Evolutionary conservation across 2,797 vertebrate genomes (phyloP), one percentile per base, ranked within the genome.

Genomic region (Phalanger gymnotis): DNA sequence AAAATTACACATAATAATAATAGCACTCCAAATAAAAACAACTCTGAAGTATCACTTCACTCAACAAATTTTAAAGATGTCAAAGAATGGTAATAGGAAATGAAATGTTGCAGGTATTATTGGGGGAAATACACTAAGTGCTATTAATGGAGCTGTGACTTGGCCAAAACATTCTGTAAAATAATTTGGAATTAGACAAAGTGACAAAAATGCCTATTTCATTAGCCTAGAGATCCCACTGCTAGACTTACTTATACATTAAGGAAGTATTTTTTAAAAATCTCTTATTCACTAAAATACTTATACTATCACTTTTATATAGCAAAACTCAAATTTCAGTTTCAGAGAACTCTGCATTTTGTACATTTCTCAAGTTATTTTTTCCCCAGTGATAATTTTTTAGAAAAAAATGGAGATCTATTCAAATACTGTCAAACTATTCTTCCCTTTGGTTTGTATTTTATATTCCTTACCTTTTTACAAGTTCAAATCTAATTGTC

Each of bases 391-490:
- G 34, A 66, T 66, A 47, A 2, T 94, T 53, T 87, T 92, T 7
- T 19, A 52, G 61, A 52, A 51, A 90, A 53, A 93, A 94, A 31
- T 12, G 30, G 87, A 93, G 52, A 12, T 52, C 13, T 54, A 54
- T 54, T 54, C 14, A 54, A 16, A 54, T 54, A 16, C 56, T 54
- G 53, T 90, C 66, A 92, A 95, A 89, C 25, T 53, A 53, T 4
- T 2, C 0, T 31, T 1, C 94, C 28, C 55, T 92, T 56, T 95
- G 47, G 5, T 27, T 93, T 87, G 54, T 56, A 53, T 90, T 91
- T 90, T 54, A 92, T 94, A 93, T 61, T 90, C 53, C 47, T 47
- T 92, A 52, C 9, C 54, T 54, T 16, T 34, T 95, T 94, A 93
- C 22, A 47, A 0, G 0, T 34, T 61, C 31, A 61, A 90, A 54